Percentiles rank a stretch among this genome's conserved stretches.
These are phyloP conservation scores for Brachyopa scutellaris DNA, from an alignment of 2,888 invertebrate species.

Conservation along the genomic window DNA sequence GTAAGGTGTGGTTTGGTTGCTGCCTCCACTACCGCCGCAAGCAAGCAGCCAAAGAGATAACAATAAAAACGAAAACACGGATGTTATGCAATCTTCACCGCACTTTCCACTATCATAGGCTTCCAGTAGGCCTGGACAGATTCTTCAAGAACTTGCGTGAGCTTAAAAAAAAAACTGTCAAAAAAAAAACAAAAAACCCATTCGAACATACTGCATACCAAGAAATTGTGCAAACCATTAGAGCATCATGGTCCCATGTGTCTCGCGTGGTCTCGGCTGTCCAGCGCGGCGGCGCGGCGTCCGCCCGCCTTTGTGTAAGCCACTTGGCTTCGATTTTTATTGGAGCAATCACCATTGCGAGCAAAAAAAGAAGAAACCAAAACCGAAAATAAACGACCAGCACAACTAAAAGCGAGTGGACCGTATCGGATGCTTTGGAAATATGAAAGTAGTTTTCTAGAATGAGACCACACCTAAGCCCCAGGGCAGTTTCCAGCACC, in stretches of 20 bases:
- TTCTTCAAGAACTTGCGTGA: background rate
- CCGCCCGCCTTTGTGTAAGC: slow-evolving; percentile 69
- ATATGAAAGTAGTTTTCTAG: slow-evolving; percentile 80
- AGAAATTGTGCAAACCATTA: slow-evolving; percentile 59
- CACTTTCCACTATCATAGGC: slow-evolving; percentile 21
- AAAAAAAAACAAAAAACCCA: background rate
- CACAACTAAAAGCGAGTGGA: slow-evolving; percentile 73
- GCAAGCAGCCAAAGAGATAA: slow-evolving; percentile 44
- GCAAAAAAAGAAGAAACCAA: slow-evolving; percentile 70
- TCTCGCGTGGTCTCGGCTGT: slow-evolving; percentile 15
- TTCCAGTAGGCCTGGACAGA: background rate
- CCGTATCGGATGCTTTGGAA: slow-evolving; percentile 75
- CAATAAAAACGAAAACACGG: slow-evolving; percentile 62
- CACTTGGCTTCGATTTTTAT: slow-evolving; percentile 73
- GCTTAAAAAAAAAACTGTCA: background rate
- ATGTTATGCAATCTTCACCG: slow-evolving; percentile 61
- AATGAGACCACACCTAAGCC: slow-evolving; percentile 79
- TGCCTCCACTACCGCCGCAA: too few species aligned
- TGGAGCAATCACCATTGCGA: slow-evolving; percentile 70
- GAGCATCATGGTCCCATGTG: slow-evolving; percentile 59
- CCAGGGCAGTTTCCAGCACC: slow-evolving; percentile 62
- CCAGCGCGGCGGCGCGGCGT: slow-evolving; percentile 66
- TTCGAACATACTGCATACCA: slow-evolving; percentile 20
- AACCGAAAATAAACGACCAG: slow-evolving; percentile 70
- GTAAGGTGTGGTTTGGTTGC: slow-evolving; percentile 59